These are phyloP conservation scores for Dromococcyx pavoninus DNA, from an alignment of 2,797 vertebrate genomes.

Conservation along the genomic window DNA sequence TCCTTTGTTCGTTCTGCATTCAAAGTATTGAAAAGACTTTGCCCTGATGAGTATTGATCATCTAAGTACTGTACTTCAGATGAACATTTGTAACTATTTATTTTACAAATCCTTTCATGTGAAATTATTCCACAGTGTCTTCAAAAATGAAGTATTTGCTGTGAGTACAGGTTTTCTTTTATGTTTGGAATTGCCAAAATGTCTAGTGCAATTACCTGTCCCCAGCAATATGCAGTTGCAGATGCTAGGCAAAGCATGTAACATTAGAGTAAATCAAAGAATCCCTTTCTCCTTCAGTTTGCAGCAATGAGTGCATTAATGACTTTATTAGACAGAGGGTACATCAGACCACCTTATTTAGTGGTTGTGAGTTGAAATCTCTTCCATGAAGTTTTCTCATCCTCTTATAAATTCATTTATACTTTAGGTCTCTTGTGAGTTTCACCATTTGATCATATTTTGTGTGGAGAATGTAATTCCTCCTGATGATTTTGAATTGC, in stretches of 20 bases:
- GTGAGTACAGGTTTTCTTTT: neutral
- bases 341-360: neutral
- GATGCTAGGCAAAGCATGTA: neutral
- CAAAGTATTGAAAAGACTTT: neutral
- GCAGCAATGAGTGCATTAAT: neutral
- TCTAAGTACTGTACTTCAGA: neutral
- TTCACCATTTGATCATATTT: conserved; percentile 35
- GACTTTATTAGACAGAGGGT: conserved; percentile 9
- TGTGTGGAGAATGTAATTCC: conserved; percentile 38
- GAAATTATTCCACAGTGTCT: neutral
- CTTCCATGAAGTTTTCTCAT: conserved; percentile 5
- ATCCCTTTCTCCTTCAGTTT: neutral
- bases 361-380: neutral
- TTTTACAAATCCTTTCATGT: neutral
- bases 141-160: neutral
- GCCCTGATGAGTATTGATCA: neutral
- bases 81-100: neutral
- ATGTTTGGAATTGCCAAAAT: neutral
- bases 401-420: conserved; percentile 29
- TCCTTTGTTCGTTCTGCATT: neutral
- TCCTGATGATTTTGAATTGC: conserved; percentile 15
- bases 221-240: neutral
- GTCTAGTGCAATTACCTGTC: neutral
- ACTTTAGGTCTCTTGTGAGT: neutral
- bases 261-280: neutral